A percentile compares a stretch with the other conserved stretches of the same genome.
These are phyloP conservation scores for Muntiacus reevesi DNA, from an alignment of 2,113 vertebrate genomes.

Conservation along the genomic window DNA sequence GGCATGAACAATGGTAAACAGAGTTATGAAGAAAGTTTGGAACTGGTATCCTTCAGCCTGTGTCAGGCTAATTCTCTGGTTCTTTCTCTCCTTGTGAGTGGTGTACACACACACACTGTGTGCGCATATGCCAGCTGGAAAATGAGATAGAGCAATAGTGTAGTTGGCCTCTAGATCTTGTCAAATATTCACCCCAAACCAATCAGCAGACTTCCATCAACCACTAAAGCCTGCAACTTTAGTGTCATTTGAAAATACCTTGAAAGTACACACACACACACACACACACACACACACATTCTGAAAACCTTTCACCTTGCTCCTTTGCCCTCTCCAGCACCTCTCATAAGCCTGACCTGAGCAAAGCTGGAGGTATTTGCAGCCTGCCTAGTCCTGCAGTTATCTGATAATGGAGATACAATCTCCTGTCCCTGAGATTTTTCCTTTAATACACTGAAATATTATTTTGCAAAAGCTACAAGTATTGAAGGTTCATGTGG, in stretches of 20 bases:
- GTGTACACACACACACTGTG: fast-evolving
- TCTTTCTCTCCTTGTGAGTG: not conserved
- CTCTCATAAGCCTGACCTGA: not conserved
- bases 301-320: not conserved
- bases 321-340: not conserved
- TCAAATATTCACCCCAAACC: not conserved
- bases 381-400: not conserved
- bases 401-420: not conserved
- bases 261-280: not conserved
- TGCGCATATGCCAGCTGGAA: not conserved
- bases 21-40: conserved; percentile 5
- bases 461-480: not conserved
- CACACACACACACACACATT: not conserved
- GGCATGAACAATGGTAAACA: conserved; percentile 42
- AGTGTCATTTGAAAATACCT: not conserved
- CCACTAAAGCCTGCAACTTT: not conserved
- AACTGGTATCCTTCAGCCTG: not conserved
- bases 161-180: not conserved
- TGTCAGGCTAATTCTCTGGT: not conserved
- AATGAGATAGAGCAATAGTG: not conserved
- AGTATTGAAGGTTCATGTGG: not conserved
- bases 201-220: not conserved
- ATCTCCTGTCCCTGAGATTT: not conserved
- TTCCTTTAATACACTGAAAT: not conserved
- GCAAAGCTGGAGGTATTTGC: not conserved